Base-by-base conservation (phyloP, 2,797 vertebrate genomes). In the Notoglanidium macrostoma region DNA sequence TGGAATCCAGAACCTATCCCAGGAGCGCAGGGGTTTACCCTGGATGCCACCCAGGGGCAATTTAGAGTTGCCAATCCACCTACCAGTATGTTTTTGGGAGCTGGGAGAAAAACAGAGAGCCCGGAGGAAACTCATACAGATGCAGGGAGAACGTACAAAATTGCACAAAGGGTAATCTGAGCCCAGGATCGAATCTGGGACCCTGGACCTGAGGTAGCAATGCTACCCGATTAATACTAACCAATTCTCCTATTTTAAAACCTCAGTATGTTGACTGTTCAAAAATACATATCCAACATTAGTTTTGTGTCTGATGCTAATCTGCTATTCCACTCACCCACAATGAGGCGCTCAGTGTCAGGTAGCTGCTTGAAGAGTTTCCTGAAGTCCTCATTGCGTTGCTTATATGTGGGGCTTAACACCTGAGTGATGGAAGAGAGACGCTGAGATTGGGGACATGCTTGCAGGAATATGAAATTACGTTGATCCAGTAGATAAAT, bases 321-420 rank as follows among this genome's bases (percentile, higher is more conserved):
- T 55, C 59, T 67, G 44, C 17, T 35, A 89, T 87, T 10, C 92
- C n/a, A 82, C 97, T 97, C 94, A 99, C 98, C 98, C 85, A 99
- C 98, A 54, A 99, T 99, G 96, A 99, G 98, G 84, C 98, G 97
- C 94, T 99, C 98, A 26, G 98, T 96, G 93, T 99, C 98, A 2
- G 98, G 98, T 92, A 99, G 97, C 94, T 99, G 98, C 89, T 99
- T 99, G 94, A 99, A 99, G 93, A 99, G 97, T 93, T 99, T 99
- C 94, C 98, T 96, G 94, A 99, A 99, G 93, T 99, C 98, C 95
- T 99, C 98, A 93, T 99, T 99, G 90, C 98, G 96, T 92, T 99
- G 98, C 88, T 99, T 99, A 92, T 99, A 99, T 0, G 98, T 99
- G 0, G 98, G 98, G 91, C 98, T 99, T 94, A 99, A 93, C 87